Percentiles rank a stretch among this genome's conserved stretches.
These are phyloP conservation scores for Chelonus insularis DNA, from an alignment of 1,140 invertebrate species.

Conservation along the genomic window DNA sequence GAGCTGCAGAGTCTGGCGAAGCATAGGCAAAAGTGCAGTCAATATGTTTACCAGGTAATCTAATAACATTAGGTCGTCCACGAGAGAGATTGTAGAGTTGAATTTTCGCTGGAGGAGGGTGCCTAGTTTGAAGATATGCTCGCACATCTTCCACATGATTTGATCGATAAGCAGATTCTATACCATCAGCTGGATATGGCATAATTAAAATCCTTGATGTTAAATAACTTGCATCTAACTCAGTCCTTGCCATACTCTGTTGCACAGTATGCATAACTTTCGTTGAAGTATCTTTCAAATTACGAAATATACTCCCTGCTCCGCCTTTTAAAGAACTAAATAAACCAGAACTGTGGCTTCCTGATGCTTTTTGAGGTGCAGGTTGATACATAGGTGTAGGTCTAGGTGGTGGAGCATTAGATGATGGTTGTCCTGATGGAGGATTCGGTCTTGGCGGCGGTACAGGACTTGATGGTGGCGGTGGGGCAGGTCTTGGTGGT, in stretches of 20 bases:
- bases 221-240: constrained; percentile 88
- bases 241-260: constrained; percentile 84
- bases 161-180: constrained; percentile 90
- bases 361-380: constrained; percentile 33
- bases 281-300: constrained; percentile 92
- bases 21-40: constrained; percentile 69
- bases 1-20: constrained; percentile 68
- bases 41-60: constrained; percentile 62
- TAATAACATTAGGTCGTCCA: constrained; percentile 54
- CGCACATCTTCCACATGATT: constrained; percentile 93
- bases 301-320: constrained; percentile 86
- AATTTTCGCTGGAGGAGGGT: constrained; percentile 72
- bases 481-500: constrained; percentile 39
- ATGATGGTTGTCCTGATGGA: constrained; percentile 33
- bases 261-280: constrained; percentile 97
- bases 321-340: constrained; percentile 83
- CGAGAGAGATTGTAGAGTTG: constrained; percentile 80
- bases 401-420: constrained; percentile 35
- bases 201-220: constrained; percentile 88
- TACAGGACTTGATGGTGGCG: constrained; percentile 38
- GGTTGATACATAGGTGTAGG: constrained; percentile 34
- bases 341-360: constrained; percentile 61
- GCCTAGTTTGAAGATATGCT: constrained; percentile 72
- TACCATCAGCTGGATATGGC: constrained; percentile 91
- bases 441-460: constrained; percentile 47